Base-by-base conservation (phyloP, 2,113 vertebrate genomes). In the Siniperca knerii region DNA sequence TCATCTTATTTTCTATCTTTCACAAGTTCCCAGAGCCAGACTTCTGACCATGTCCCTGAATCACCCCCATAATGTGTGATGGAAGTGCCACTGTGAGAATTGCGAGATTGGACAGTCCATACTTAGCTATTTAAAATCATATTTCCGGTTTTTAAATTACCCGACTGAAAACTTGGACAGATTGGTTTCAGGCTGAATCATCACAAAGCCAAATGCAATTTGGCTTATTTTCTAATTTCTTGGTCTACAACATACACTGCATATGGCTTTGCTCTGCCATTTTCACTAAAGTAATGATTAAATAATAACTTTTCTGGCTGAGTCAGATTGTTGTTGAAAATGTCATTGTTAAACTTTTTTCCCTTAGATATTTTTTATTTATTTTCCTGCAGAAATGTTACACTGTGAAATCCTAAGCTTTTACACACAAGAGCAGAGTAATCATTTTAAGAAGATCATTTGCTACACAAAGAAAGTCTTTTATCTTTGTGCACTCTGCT, bases 161-260 rank as follows among this genome's bases (percentile, higher is more conserved):
- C 70, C 33, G 29, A 64, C 65, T 90, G 57, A 89, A 73, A 87
- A 87, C 54, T 71, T 74, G 61, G 76, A 77, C 60, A 65, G 75
- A 85, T 91, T 88, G 69, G 66, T 88, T 91, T 91, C 75, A 79
- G 72, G 58, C 78, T 85, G 82, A 90, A 76, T 81, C 75, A 87
- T 89, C 76, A 71, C 62, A 81, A 85, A 90, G 84, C 73, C 85
- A 81, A 90, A 91, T 77, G 83, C 82, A 89, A 82, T 91, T 87
- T 74, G 73, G 62, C 79, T 91, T 91, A 75, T 88, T 89, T 85
- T 80, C 72, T 87, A 79, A 88, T 88, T 89, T 92, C 85, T 80
- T 83, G 77, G 35, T 90, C 81, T 85, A 80, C 84, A 81, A 68
- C 83, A 69, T 83, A 71, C 61, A 69, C 66, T 77, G 23, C 18